Evolutionary conservation across 1,140 invertebrate species (phyloP), one percentile per base, ranked within the genome.

Genomic region (Alviniconcha marisindica): DNA sequence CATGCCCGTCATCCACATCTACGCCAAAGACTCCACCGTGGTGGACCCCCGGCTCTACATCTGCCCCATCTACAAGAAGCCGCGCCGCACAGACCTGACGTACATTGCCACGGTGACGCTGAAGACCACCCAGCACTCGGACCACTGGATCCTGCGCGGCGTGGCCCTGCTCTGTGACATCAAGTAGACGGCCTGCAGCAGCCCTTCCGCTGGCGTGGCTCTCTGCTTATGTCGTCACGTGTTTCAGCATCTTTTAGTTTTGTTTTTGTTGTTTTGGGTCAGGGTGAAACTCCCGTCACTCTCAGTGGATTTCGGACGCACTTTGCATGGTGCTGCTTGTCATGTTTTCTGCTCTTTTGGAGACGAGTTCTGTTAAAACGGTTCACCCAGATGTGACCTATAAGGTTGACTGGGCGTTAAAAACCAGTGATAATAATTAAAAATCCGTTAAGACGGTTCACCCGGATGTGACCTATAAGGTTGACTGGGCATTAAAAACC

Each of bases 1-100:
- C 0, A 71, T 93, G 38, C 91, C 92, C 66, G 91, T 93, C 40
- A 90, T 92, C 31, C 90, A 92, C 84, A 91, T 92, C 87, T 92
- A 86, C 87, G 91, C 91, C 48, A 90, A 92, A 31, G 91, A 92
- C 78, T 97, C 89, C 7, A 88, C 3, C 95, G 96, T 7, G 96
- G 97, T 38, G 97, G 98, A 94, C 96, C 97, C 0, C 95, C 96
- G 90, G 87, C 94, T 98, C 0, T 99, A 99, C 90, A 97, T 98
- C 91, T 99, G 98, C 93, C 98, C 98, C 1, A 97, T 99, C 86
- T 99, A 99, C 92, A 95, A 97, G 85, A 99, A 99, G 91, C 97
- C 97, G 0, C 96, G 97, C 88, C 94, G 98, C 81, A 98, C 97
- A 0, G 97, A 98, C 94, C 94, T 96, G 15, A 98, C 98, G 91